Evolutionary conservation across 2,888 invertebrate genomes (phyloP), one percentile per base, ranked within the genome.

Genomic region (Helobdella robusta): DNA sequence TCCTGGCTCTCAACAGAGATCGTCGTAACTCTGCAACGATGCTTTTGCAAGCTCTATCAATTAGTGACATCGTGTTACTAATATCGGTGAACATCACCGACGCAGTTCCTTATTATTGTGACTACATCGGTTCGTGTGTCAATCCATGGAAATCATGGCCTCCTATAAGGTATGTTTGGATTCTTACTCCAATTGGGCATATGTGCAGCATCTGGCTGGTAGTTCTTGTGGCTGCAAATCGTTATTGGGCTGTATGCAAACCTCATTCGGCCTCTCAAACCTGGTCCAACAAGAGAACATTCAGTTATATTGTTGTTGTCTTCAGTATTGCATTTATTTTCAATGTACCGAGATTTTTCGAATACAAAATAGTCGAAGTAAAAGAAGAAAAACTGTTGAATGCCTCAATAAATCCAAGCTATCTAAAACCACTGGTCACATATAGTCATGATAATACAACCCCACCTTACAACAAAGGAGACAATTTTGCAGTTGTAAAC

Each of bases 121-220:
- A 68, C 65, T 71, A 66, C 65, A 66, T 69, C 2, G n/a, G 56
- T 20, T 40, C 54, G 15, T 72, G 72, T 62, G 63, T 28, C 30
- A 67, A 70, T 61, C 65, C 68, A 11, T 72, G 72, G 72, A 20
- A 18, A 20, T 46, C 67, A 20, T 72, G 72, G 72, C 72, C 72
- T 23, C 68, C 68, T 48, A 66, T 72, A 6, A 66, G 72, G 28
- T 72, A 69, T 56, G 54, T 72, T 18, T 72, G 72, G 72, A 54
- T 72, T 2, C 48, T 72, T 30, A 69, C 69, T 8, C 72, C 72
- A 20, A 59, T 69, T 20, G 60, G 66, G 18, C 72, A 72, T 66
- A 71, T 72, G 72, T 69, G 68, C 64, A 68, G 68, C 59, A 70
- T 72, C 44, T 72, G 72, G 72, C 66, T 72, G 28, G 71, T 70